Base-by-base conservation (phyloP, 2,113 vertebrate species). In the Chelonoidis abingdonii region DNA sequence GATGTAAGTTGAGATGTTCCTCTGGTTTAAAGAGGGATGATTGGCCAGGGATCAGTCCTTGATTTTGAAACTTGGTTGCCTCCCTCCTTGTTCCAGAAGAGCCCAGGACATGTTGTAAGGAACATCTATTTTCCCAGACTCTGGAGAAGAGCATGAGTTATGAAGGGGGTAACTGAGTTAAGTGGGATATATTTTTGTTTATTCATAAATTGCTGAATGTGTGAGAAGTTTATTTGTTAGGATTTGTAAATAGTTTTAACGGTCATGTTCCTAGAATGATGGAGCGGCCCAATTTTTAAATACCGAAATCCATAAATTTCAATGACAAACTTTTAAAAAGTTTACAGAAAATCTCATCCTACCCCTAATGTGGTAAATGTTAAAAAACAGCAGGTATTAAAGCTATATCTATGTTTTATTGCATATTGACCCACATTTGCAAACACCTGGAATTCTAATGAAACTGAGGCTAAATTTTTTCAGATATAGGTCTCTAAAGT, bases 141-240 rank as follows among this genome's bases (percentile, higher is more conserved):
- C 16, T 0, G 2, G 13, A 9, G 65, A 69, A 38, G 75, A 27
- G 24, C 38, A 2, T 24, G 10, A 91, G 85, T 27, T 80, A 85
- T 2, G 24, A 87, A 38, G 52, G n/a, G 90, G 94, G 47, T 0
- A 0, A 89, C 0, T 76, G 4, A 35, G 38, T 56, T 65, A 84
- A 94, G 72, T 41, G 6, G 47, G 31, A 1, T 31, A 41, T 5
- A 85, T 79, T 92, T 88, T 94, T 93, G 14, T 93, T 94, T 93
- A 59, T 38, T 94, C 47, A 12, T 35, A 31, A 89, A 72, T 35
- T 95, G 72, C 72, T 87, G 93, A 89, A 56, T 76, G 76, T 54
- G 24, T 16, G 90, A 88, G 2, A 78, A 4, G 5, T 7, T 92
- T 89, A 50, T 86, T 94, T 89, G 75, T 65, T 84, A 94, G 21